Evolutionary conservation across 2,113 vertebrate species (phyloP).

Genomic region (Catagonus wagneri): DNA sequence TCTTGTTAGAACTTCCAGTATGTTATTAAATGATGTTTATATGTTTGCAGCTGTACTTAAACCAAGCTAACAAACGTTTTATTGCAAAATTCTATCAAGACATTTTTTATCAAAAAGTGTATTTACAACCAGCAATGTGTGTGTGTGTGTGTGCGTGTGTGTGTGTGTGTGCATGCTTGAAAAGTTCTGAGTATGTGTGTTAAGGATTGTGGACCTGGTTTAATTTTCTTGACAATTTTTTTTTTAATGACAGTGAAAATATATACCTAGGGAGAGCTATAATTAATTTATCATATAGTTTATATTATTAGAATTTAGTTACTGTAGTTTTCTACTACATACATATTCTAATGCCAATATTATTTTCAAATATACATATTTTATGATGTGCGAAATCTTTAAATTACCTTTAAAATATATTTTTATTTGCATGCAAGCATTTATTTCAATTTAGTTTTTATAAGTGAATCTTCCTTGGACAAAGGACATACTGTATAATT

Average conservation of each 20-base stretch:
- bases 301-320: neutral
- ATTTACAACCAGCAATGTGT: neutral
- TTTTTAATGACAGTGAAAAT: neutral
- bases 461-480: neutral
- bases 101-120: neutral
- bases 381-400: neutral
- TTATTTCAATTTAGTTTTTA: neutral
- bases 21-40: neutral
- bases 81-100: neutral
- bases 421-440: neutral
- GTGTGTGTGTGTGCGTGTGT: neutral
- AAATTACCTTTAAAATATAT: neutral
- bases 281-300: neutral
- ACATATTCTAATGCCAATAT: neutral
- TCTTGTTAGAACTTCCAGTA: neutral
- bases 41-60: neutral
- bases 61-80: neutral
- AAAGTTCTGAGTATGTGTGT: neutral
- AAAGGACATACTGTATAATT: slow-evolving; percentile 12
- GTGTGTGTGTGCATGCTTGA: neutral
- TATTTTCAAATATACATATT: neutral
- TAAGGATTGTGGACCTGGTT: neutral
- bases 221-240: neutral
- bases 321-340: neutral
- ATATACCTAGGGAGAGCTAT: neutral